Evolutionary conservation across 2,888 invertebrate genomes (phyloP).

Genomic region (Cantharis flavilabris): DNA sequence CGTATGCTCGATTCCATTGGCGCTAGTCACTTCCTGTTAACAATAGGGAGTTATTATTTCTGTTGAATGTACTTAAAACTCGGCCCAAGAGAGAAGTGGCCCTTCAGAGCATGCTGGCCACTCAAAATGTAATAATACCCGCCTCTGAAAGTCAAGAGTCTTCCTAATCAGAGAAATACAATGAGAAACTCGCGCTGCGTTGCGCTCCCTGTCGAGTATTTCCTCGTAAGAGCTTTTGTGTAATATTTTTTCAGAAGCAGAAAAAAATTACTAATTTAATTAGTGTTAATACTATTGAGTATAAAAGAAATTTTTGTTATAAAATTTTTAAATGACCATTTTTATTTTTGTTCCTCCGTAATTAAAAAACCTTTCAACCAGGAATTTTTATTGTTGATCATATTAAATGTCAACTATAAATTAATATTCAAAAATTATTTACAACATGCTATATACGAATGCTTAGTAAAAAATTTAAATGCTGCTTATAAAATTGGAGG

Average conservation of each 20-base stretch:
- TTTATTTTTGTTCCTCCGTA: neutral
- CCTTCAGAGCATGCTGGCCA: constrained; percentile 46
- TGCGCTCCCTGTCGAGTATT: constrained; percentile 34
- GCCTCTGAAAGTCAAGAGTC: constrained; percentile 41
- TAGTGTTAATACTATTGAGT: neutral
- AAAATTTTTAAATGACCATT: neutral
- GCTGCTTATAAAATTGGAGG: neutral
- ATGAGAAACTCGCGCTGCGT: constrained; percentile 35
- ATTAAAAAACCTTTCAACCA: neutral
- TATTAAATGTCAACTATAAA: neutral
- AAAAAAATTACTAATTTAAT: constrained; percentile 1
- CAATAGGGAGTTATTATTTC: constrained; percentile 36
- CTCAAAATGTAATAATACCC: constrained; percentile 46
- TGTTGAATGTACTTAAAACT: constrained; percentile 35
- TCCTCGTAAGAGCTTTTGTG: constrained; percentile 30
- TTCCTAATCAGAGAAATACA: constrained; percentile 44
- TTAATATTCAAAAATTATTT: neutral
- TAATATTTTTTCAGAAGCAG: constrained; percentile 7
- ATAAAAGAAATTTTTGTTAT: neutral
- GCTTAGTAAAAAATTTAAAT: neutral
- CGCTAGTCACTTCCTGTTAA: constrained; percentile 34
- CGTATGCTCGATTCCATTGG: constrained; percentile 35
- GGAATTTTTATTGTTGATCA: neutral
- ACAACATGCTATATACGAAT: neutral
- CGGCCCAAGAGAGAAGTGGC: constrained; percentile 45